A percentile compares a stretch with the other conserved stretches of the same genome.
Conservation (phyloP, 1,140 invertebrate species). For the Grapholita molesta region DNA sequence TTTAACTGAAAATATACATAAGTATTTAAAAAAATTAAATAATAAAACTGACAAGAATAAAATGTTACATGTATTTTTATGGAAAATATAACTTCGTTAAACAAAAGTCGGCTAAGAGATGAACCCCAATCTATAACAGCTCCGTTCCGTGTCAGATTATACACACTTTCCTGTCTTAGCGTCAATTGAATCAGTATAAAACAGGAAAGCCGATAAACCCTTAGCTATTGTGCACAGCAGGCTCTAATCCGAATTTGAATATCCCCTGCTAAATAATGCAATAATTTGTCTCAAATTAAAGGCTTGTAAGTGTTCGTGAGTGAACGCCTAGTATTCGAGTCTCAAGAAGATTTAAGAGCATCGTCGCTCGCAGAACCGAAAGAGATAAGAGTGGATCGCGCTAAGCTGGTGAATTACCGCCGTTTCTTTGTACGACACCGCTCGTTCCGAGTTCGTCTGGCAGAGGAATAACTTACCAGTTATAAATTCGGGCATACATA, state of each 20-base stretch:
- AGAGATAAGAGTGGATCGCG: conserved; percentile 53
- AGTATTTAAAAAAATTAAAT: not conserved
- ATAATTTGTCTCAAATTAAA: conserved; percentile 63
- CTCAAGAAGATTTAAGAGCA: conserved; percentile 53
- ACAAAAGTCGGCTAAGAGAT: conserved; percentile 5
- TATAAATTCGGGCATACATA: too few relatives aligned
- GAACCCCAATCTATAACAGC: conserved; percentile 19
- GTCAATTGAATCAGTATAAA: conserved; percentile 6
- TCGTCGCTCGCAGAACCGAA: conserved; percentile 45
- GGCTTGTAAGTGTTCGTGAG: conserved; percentile 50
- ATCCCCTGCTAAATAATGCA: conserved; percentile 42
- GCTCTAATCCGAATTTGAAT: conserved; percentile 34
- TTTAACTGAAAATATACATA: not conserved
- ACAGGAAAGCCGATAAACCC: conserved; percentile 11
- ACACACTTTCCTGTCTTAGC: not conserved
- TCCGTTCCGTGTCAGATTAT: not conserved
- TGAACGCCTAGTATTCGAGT: conserved; percentile 43
- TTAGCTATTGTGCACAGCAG: conserved; percentile 5
- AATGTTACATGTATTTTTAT: too few relatives aligned
- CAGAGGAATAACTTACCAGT: conserved; percentile 30
- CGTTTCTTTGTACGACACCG: conserved; percentile 45
- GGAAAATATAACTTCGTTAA: not conserved
- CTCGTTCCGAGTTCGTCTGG: conserved; percentile 28
- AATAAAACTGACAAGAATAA: not conserved
- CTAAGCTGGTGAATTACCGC: conserved; percentile 53